These are phyloP conservation scores for Atherinosoma microstoma DNA, from an alignment of 2,797 vertebrate genomes.

Conservation along the genomic window DNA sequence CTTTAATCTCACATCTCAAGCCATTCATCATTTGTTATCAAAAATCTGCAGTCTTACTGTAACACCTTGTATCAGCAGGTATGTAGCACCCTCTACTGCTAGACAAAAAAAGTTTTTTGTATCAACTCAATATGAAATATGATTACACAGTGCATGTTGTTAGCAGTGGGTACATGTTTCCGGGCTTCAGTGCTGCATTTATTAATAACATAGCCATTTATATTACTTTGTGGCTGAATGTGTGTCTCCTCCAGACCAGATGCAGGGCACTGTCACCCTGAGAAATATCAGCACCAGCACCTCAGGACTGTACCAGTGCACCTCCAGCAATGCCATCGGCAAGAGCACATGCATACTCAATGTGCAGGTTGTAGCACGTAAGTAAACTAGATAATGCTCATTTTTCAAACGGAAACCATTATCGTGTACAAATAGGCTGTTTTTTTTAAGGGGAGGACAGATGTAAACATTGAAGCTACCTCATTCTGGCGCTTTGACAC, in stretches of 20 bases:
- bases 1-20: constrained; percentile 21
- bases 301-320: constrained; percentile 96
- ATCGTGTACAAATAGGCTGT: not conserved
- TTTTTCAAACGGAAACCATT: not conserved
- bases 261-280: constrained; percentile 93
- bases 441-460: constrained; percentile 2
- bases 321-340: constrained; percentile 94
- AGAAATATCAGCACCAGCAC: constrained; percentile 94
- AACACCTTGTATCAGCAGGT: constrained; percentile 10
- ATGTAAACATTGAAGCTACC: constrained; percentile 4
- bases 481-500: not conserved
- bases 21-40: constrained; percentile 45
- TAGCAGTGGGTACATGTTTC: not conserved
- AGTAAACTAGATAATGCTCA: constrained; percentile 72
- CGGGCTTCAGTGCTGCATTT: not conserved
- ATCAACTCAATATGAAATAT: not conserved
- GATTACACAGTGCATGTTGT: not conserved
- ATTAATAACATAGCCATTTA: constrained; percentile 8
- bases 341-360: constrained; percentile 95
- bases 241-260: constrained; percentile 87
- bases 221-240: constrained; percentile 15
- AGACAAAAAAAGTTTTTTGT: not conserved
- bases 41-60: constrained; percentile 12
- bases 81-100: constrained; percentile 50
- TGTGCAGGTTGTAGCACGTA: constrained; percentile 94